These are phyloP conservation scores for Ophion slaviceki DNA, from an alignment of 2,888 invertebrate genomes.

Conservation along the genomic window DNA sequence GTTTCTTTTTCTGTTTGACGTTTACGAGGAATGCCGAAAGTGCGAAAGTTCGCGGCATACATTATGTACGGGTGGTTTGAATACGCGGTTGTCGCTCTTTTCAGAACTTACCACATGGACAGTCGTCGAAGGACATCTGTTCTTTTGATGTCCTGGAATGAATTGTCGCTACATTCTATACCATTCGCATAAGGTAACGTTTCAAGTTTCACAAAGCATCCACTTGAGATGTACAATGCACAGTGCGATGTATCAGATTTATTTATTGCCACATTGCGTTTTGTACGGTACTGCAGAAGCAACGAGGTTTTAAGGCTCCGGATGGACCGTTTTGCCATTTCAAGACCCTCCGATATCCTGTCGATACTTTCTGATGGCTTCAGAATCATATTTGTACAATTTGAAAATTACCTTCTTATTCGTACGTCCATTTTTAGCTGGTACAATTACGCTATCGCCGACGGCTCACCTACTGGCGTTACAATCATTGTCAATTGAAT, in stretches of 20 bases:
- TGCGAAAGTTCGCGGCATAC: background rate
- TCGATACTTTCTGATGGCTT: no score
- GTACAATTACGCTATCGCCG: no score
- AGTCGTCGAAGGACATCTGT: conserved; percentile 37
- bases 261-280: background rate
- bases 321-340: background rate
- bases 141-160: conserved; percentile 42
- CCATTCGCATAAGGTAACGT: conserved; percentile 37
- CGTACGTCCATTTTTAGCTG: no score
- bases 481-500: no score
- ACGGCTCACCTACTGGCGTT: no score
- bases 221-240: background rate
- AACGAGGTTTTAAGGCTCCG: background rate
- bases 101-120: conserved; percentile 44
- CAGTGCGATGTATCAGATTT: background rate
- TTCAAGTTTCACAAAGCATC: background rate
- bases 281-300: background rate
- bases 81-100: conserved; percentile 15
- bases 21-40: background rate
- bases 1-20: background rate
- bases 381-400: no score
- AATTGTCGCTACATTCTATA: conserved; percentile 25
- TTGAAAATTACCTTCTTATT: no score
- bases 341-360: no score
- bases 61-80: conserved; percentile 5